A percentile compares a stretch with the other conserved stretches of the same genome.
These are phyloP conservation scores for Tursiops truncatus DNA, from an alignment of 2,113 vertebrate species.

Conservation along the genomic window DNA sequence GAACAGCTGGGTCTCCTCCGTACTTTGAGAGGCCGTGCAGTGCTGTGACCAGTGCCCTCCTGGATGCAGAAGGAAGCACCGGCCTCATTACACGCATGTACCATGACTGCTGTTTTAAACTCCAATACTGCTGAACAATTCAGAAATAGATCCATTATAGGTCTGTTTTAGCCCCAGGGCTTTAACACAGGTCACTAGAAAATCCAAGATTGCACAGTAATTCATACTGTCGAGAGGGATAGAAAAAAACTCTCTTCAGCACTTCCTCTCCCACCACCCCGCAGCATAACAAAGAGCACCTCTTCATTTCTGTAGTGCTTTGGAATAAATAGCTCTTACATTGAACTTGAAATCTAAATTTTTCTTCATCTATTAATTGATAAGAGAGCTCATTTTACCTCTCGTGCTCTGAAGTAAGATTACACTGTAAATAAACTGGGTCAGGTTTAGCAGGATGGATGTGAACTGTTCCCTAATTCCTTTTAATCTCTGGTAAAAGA, in stretches of 20 bases:
- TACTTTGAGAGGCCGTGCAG: neutral
- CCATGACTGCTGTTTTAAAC: slow-evolving; percentile 63
- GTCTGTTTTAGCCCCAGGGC: slow-evolving; percentile 72
- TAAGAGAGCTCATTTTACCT: slow-evolving; percentile 76
- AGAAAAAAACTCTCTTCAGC: neutral
- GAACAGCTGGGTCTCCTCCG: neutral
- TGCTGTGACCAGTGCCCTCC: neutral
- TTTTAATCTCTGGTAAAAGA: slow-evolving; percentile 64
- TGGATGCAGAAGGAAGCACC: neutral
- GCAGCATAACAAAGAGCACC: neutral
- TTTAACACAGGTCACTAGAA: slow-evolving; percentile 72
- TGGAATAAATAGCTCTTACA: slow-evolving; percentile 62
- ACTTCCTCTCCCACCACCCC: neutral
- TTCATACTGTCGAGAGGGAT: slow-evolving; percentile 62
- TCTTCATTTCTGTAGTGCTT: slow-evolving; percentile 52
- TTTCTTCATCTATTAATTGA: slow-evolving; percentile 76
- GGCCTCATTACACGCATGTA: slow-evolving; percentile 59
- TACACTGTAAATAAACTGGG: slow-evolving; percentile 74
- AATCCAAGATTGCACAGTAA: slow-evolving; percentile 66
- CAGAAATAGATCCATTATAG: slow-evolving; percentile 79
- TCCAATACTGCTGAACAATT: slow-evolving; percentile 70
- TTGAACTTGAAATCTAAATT: slow-evolving; percentile 69
- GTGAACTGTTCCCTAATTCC: slow-evolving; percentile 66
- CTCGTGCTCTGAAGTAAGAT: slow-evolving; percentile 65
- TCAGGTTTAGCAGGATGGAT: slow-evolving; percentile 63